phyloP scores from a whole-genome alignment of 1,140 invertebrate species.

The Andricus grossulariae region DNA sequence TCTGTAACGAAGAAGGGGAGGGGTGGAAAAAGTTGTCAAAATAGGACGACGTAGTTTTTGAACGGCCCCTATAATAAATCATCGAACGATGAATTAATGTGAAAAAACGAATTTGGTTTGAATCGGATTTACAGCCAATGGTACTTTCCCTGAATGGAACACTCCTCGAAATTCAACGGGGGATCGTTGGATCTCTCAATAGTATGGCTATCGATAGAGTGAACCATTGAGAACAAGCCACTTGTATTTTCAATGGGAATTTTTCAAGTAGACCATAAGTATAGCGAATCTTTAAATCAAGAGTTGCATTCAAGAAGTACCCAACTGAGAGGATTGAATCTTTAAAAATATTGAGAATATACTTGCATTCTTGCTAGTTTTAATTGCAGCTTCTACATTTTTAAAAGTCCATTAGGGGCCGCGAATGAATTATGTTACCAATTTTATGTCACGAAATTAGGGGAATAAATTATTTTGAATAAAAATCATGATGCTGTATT shows the following conservation, averaged over 20 bases:
- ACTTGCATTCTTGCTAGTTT: no score
- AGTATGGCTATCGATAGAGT: slow-evolving; percentile 10
- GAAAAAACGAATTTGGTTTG: background rate
- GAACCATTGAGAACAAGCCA: slow-evolving; percentile 15
- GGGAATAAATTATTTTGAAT: no score
- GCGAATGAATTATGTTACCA: no score
- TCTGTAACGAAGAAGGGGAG: no score
- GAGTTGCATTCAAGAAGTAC: background rate
- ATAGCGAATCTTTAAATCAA: background rate
- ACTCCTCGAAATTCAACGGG: slow-evolving; percentile 14
- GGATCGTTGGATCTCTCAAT: slow-evolving; percentile 23
- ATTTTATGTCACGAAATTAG: no score
- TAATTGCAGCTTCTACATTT: no score
- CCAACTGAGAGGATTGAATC: no score
- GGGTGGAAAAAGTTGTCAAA: no score
- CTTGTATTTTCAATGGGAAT: slow-evolving; percentile 11
- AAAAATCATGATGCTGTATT: no score
- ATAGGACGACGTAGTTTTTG: no score
- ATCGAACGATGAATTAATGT: background rate
- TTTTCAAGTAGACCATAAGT: background rate
- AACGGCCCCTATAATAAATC: background rate
- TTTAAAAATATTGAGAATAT: no score
- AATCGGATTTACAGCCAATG: slow-evolving; percentile 14
- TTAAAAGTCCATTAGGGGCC: no score
- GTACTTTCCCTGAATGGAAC: slow-evolving; percentile 3